Percentiles rank a stretch among this genome's conserved stretches.
phyloP scores from a whole-genome alignment of 2,113 vertebrate genomes.

The Nannobrachium achirus region DNA sequence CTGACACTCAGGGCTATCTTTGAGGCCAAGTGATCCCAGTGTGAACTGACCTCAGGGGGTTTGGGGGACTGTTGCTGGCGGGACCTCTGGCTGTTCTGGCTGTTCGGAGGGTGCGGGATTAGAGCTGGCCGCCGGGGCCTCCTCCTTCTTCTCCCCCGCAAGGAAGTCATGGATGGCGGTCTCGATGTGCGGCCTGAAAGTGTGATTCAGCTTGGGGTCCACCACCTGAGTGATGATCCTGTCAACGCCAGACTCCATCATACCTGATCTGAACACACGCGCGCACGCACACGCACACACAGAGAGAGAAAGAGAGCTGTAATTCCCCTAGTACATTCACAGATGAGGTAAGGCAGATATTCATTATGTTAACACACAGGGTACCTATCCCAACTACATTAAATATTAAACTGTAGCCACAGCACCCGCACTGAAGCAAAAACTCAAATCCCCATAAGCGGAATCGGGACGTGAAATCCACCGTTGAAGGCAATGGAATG shows the following conservation, averaged over 20 bases:
- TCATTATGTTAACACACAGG: no score
- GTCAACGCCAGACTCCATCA: constrained; percentile 98
- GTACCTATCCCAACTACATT: no score
- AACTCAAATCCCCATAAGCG: no score
- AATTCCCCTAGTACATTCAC: neutral
- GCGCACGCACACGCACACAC: neutral
- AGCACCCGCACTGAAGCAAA: no score
- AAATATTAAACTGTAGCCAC: no score
- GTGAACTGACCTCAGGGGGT: constrained; percentile 83
- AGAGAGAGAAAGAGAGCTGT: neutral
- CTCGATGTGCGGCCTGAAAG: constrained; percentile 96
- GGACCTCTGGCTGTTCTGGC: constrained; percentile 84
- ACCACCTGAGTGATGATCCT: constrained; percentile 98
- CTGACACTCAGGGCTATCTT: neutral
- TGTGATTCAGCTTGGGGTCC: constrained; percentile 97
- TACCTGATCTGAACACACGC: constrained; percentile 85
- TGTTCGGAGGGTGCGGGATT: constrained; percentile 82
- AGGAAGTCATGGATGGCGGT: constrained; percentile 95
- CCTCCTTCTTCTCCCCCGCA: constrained; percentile 89
- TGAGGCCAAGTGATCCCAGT: neutral
- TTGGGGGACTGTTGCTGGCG: constrained; percentile 82
- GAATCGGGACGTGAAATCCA: no score
- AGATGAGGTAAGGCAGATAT: no score
- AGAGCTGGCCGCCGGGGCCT: constrained; percentile 56
- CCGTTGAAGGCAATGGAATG: no score